Evolutionary conservation across 2,888 invertebrate genomes (phyloP).

Genomic region (Ferrisia virgata): DNA sequence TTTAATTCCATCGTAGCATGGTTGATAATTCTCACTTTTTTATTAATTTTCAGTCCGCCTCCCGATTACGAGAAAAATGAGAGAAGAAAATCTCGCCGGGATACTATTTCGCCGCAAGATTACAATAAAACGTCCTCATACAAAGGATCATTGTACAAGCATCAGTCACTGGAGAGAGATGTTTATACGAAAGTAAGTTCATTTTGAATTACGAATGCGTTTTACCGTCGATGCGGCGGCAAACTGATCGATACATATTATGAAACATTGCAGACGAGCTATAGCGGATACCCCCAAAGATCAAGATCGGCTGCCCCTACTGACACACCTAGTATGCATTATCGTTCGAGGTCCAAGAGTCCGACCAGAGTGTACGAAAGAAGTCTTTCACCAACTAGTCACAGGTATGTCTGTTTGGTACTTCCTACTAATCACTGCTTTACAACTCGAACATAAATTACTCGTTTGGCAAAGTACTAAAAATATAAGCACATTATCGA

Average conservation of each 20-base stretch:
- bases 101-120: constrained; percentile 73
- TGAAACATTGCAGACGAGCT: constrained; percentile 21
- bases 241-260: too few species aligned
- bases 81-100: constrained; percentile 74
- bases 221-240: too few species aligned
- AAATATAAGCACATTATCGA: too few species aligned
- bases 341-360: constrained; percentile 72
- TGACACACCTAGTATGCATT: constrained; percentile 61
- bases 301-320: constrained; percentile 84
- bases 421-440: not conserved
- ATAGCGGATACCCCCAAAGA: constrained; percentile 60
- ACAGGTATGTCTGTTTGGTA: constrained; percentile 40
- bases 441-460: not conserved
- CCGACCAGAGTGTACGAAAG: constrained; percentile 67
- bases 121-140: constrained; percentile 60
- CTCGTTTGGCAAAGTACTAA: too few species aligned
- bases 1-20: not conserved
- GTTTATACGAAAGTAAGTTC: constrained; percentile 30
- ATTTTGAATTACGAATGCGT: not conserved
- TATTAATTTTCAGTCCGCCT: constrained; percentile 54
- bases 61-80: constrained; percentile 60
- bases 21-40: not conserved
- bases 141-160: constrained; percentile 42
- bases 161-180: constrained; percentile 42
- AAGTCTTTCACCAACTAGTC: constrained; percentile 76